Evolutionary conservation across 2,797 vertebrate genomes (phyloP), one percentile per base, ranked within the genome.

Genomic region (Sphenodon punctatus): DNA sequence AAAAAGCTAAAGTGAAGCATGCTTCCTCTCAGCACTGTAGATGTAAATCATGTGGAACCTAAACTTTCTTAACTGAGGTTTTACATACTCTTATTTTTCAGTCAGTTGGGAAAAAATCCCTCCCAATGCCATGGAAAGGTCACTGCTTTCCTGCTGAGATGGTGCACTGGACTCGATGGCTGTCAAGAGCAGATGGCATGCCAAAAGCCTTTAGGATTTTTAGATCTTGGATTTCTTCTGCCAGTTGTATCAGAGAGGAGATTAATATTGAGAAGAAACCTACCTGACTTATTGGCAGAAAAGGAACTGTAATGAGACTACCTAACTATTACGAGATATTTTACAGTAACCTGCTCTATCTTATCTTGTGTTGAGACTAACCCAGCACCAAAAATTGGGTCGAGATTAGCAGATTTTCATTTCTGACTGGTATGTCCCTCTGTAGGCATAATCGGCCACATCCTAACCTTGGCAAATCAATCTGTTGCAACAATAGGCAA

Each of bases 61-160:
- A 93, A 93, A 84, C 82, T 69, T 17, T 82, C 86, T 90, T 87
- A 88, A 1, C 12, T 49, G 80, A 87, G 65, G 88, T 76, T 88
- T 87, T 58, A 80, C 80, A 82, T 64, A 64, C 67, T 61, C 41
- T 13, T 34, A 58, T 61, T 78, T 82, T 32, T 67, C 5, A 76
- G 69, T 65, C 56, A 90, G 92, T 87, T 85, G 58, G 67, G 81
- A 76, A 70, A 85, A 67, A 20, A 61, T 61, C 3, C 36, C n/a
- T 27, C n/a, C 7, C 5, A 30, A 15, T 30, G 14, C 3, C n/a
- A 34, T 58, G 19, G 34, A 56, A 32, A 10, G 56, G 11, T 12
- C 55, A 34, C 19, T 56, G 41, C 80, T 59, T 55, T 65, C 61
- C 15, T 20, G 73, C 23, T 74, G 75, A 32, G 72, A 86, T 51